These are phyloP conservation scores for Thecophora atra DNA, from an alignment of 2,888 invertebrate genomes.

Conservation along the genomic window DNA sequence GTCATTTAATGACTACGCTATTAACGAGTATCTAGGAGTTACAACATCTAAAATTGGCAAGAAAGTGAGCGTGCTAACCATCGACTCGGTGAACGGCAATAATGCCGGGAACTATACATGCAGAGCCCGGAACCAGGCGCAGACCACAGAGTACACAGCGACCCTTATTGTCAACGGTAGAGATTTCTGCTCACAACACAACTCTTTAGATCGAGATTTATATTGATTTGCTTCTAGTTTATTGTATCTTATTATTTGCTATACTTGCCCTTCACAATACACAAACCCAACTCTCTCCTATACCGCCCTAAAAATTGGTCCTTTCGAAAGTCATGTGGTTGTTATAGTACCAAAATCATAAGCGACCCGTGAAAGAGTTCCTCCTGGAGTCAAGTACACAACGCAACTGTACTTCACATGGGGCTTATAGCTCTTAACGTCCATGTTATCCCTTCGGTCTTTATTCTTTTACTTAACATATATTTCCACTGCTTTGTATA, in stretches of 20 bases:
- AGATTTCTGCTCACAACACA: not conserved
- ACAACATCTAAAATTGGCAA: conserved; percentile 67
- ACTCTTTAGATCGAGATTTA: not conserved
- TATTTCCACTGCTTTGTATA: not conserved
- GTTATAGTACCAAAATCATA: not conserved
- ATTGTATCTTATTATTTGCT: not conserved
- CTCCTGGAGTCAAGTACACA: too few relatives aligned
- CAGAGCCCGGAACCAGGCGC: conserved; percentile 69
- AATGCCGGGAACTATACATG: conserved; percentile 71
- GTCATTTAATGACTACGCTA: conserved; percentile 73
- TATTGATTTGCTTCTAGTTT: conserved; percentile 20
- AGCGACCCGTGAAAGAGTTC: too few relatives aligned
- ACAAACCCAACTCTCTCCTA: too few relatives aligned
- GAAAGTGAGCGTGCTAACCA: conserved; percentile 70
- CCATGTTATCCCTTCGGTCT: conserved; percentile 5
- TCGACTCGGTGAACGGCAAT: conserved; percentile 69
- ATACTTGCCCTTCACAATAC: not conserved
- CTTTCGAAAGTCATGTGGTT: not conserved
- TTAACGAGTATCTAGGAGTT: conserved; percentile 69
- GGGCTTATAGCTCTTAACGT: conserved; percentile 61
- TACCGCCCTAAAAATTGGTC: too few relatives aligned
- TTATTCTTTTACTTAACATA: conserved; percentile 25
- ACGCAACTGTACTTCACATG: conserved; percentile 78
- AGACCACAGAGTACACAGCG: conserved; percentile 68
- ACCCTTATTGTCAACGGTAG: conserved; percentile 69